phyloP scores from a whole-genome alignment of 1,140 invertebrate genomes.

The Panonychus citri region DNA sequence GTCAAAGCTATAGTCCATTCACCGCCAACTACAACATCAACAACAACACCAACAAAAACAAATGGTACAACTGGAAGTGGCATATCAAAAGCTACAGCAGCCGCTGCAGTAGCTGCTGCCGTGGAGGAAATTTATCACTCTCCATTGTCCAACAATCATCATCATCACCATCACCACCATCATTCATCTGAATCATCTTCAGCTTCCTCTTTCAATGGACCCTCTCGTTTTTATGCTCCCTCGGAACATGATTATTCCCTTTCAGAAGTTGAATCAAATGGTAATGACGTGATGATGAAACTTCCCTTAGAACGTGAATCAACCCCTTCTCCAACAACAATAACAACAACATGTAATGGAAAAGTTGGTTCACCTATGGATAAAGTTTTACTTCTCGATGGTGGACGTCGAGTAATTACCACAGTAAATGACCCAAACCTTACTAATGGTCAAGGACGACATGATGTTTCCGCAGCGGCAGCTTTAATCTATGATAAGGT shows the following conservation, averaged over 20 bases:
- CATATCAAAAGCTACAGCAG: neutral
- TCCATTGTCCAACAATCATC: neutral
- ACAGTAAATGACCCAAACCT: neutral
- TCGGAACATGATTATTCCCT: conserved; percentile 4
- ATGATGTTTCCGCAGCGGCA: neutral
- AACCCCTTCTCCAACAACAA: too few species aligned
- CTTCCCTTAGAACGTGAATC: neutral
- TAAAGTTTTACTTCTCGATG: too few species aligned
- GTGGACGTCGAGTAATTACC: too few species aligned
- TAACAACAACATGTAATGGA: neutral
- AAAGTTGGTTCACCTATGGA: neutral
- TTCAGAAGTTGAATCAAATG: neutral
- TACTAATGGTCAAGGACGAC: neutral
- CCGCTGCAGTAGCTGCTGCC: neutral
- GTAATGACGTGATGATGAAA: neutral
- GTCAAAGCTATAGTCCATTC: neutral
- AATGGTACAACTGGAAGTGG: neutral
- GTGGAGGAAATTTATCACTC: neutral
- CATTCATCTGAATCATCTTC: neutral
- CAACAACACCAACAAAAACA: neutral
- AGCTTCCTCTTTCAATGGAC: neutral
- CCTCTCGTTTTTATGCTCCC: neutral
- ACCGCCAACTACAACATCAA: neutral
- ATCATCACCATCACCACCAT: neutral
- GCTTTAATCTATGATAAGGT: conserved; percentile 7